Base-by-base conservation (phyloP, 2,888 invertebrate genomes). In the Xanthorhoe designata region DNA sequence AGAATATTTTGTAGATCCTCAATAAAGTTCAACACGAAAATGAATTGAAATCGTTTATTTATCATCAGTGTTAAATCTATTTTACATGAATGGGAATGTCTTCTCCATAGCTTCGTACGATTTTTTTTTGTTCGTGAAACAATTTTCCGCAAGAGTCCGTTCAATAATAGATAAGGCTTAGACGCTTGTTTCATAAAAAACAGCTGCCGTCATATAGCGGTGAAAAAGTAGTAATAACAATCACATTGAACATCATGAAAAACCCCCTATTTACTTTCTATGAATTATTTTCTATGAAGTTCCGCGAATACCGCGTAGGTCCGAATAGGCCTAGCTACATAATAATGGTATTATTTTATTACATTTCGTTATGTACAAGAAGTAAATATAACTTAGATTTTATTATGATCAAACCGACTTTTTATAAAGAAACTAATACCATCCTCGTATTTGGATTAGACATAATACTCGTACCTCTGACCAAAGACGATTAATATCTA, bases 101-200 rank as follows among this genome's bases (percentile, higher is more conserved):
- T 42, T 42, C 38, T 13, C 17, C 15, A 13, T 15, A 17, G 45
- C 17, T 42, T 42, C 13, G 15, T 17, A 47, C 15, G 15, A 17
- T 17, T 13, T 47, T 47, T 15, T 47, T 17, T 47, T 47, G 47
- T 47, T 15, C 7, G 6, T 8, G 7, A 47, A 47, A 47, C 47
- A 57, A 57, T 57, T 57, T 57, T 57, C 47, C 47, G 47, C 42
- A 57, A 57, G 56, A 57, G 45, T 15, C 56, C 42, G 5, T 29
- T 47, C 29, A 57, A 57, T 57, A 47, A 57, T 47, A 57, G 47
- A 47, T 47, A 47, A 47, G 15, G 17, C 17, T 47, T 17, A 47
- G 17, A 17, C 47, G 8, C 13, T 47, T 2, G 47, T 47, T 47
- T 47, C 13, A 13, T 42, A 42, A 5, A n/a, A 42, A 42, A 42